Evolutionary conservation across 2,113 vertebrate genomes (phyloP), one percentile per base, ranked within the genome.

Genomic region (Notothenia rossii): DNA sequence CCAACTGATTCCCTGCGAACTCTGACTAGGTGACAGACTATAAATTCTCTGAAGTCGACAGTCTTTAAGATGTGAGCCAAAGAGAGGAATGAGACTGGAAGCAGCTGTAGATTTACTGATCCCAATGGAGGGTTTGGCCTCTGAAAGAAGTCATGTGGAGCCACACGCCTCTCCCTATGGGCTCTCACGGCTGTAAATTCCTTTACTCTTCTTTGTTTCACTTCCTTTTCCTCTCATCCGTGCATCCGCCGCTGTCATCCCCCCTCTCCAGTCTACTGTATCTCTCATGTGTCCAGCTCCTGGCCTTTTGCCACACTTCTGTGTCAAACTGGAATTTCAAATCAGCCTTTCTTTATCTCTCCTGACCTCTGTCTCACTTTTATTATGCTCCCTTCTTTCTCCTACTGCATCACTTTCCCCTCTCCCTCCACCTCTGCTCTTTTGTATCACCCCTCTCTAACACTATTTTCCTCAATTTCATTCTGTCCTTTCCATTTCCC

Each of bases 61-160:
- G 53, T 12, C 36, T 17, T 22, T 65, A 36, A 63, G 33, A 73
- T 61, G 8, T 55, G 17, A 58, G 62, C 33, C 56, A 75, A 54
- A 79, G 58, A 75, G 66, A 75, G 58, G 20, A 55, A 55, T 49
- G 59, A 75, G 55, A 87, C 17, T 10, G 15, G 63, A 51, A 77
- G 84, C 89, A 88, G 85, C 81, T 87, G 86, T 73, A 68, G 72
- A 85, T 77, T 75, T 77, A 73, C 77, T 61, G 68, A 78, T 91
- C 82, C 76, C 79, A 56, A 79, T 13, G 64, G 78, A 81, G 68
- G 43, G n/a, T 73, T 74, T 71, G 62, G 89, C 87, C 89, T 87
- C 53, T 48, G 60, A 79, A 79, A 80, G 77, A 82, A 81, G 86
- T 51, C 61, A 79, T 89, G 81, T 86, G 72, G 51, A 85, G 66